Base-by-base conservation (phyloP, 2,888 invertebrate species). In the Rhimphoctona megacephalus region DNA sequence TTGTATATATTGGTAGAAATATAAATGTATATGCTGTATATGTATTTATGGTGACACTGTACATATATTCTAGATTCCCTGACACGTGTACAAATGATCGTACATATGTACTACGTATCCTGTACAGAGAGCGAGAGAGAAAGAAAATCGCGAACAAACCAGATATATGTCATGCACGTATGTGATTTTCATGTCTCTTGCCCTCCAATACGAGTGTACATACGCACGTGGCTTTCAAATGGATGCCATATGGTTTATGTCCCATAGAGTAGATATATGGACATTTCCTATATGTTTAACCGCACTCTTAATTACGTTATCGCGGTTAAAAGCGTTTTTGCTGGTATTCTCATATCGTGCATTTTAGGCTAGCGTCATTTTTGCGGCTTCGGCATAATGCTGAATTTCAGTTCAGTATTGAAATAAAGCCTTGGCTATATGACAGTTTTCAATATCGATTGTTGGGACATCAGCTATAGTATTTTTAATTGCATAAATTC, bases 251-350 rank as follows among this genome's bases (percentile, higher is more conserved):
- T 88, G 88, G 88, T 79, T 49, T 46, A 70, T 54, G 74, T 74
- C 64, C 79, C n/a, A 66, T 74, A 69, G 70, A 81, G 74, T 73
- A 64, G 79, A 67, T 43, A 77, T 36, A 81, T 54, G 46, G 66
- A 72, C 54, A 67, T 25, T 52, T 73, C n/a, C 17, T 78, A 66
- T 57, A 78, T 66, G 46, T 88, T 84, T 88, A 61, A 82, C 88
- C 85, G 81, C 83, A 88, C 87, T 87, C 86, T 88, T 82, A 88
- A 88, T 88, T 88, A 85, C 77, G 82, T 88, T 88, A 89, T 88
- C 87, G 72, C 64, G 84, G 87, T 88, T 88, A 88, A 88, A 89
- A 89, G 87, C 88, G 82, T 87, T 81, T 73, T 72, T 84, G 17
- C 69, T 66, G 54, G 25, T 36, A 11, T 85, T 66, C 74, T 54